Evolutionary conservation across 2,888 invertebrate genomes (phyloP), one percentile per base, ranked within the genome.

Genomic region (Aricia artaxerxes): DNA sequence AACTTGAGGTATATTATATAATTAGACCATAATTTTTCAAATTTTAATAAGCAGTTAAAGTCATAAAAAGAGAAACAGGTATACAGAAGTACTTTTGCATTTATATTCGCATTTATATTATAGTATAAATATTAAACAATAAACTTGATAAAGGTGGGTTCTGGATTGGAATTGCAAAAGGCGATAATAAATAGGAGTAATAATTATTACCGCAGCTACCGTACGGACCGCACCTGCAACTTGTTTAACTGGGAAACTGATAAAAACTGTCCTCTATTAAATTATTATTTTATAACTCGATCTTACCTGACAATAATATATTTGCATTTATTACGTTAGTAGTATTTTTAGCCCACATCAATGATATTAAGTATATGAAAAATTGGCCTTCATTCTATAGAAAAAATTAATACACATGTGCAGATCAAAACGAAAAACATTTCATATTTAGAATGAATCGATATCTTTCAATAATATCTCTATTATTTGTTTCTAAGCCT

Each of bases 101-200:
- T 38, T 38, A 38, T 38, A 38, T 38, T 38, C 35, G 35, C 35
- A 38, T 38, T 38, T 38, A 38, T 38, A 38, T 1, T 38, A 38
- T 38, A 38, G 35, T 38, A 38, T 38, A 38, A 38, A 38, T 38
- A 38, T 4, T 38, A 11, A 53, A 53, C 13, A 53, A 53, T 53
- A 53, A 53, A 57, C 4, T 57, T 16, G 57, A 16, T 64, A 64
- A 2, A 64, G 31, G 1, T 31, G 31, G 11, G 31, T 57, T 57
- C 57, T 57, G 16, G 57, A 57, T 57, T 57, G 57, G 57, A 57
- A 57, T 24, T 31, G 64, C 64, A 24, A 9, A 64, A 31, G 64
- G 64, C 11, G 64, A 24, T 64, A 64, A 31, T 64, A 64, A 64
- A 64, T 64, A 64, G 64, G 9, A 64, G 31, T 31, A 64, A 64